These are phyloP conservation scores for Kradibia gibbosae DNA, from an alignment of 1,140 invertebrate species.

Conservation along the genomic window DNA sequence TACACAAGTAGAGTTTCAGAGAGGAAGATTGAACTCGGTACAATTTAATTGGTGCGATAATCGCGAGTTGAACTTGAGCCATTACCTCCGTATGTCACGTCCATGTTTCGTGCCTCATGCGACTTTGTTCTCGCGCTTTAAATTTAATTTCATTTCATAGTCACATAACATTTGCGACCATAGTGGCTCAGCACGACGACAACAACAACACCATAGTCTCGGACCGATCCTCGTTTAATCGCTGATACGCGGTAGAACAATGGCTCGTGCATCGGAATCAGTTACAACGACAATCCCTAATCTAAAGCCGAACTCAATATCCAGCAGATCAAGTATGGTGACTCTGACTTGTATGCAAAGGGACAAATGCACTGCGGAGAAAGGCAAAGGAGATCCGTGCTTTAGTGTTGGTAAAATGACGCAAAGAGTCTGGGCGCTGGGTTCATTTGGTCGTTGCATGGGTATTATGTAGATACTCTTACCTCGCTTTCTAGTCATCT, in stretches of 20 bases:
- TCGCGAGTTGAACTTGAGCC: slow-evolving; percentile 8
- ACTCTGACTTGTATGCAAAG: neutral
- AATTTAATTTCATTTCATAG: neutral
- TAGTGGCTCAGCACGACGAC: neutral
- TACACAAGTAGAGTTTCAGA: neutral
- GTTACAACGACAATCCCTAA: slow-evolving; percentile 25
- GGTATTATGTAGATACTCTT: slow-evolving; percentile 61
- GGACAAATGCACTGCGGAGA: slow-evolving; percentile 18
- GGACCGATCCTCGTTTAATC: slow-evolving; percentile 6
- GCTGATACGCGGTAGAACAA: slow-evolving; percentile 32
- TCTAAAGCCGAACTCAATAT: slow-evolving; percentile 32
- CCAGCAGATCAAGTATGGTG: slow-evolving; percentile 14
- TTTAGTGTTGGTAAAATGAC: neutral
- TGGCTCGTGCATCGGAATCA: slow-evolving; percentile 22
- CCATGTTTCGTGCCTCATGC: neutral
- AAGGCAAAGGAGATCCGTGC: slow-evolving; percentile 2
- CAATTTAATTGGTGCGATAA: neutral
- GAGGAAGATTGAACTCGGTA: neutral
- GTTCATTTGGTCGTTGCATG: slow-evolving; percentile 50
- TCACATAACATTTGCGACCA: neutral
- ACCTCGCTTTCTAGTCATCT: neutral
- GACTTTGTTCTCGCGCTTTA: neutral
- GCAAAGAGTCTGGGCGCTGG: slow-evolving; percentile 7
- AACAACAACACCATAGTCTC: neutral
- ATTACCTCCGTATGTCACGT: neutral